A percentile compares a stretch with the other conserved stretches of the same genome.
Evolutionary conservation across 2,888 invertebrate species (phyloP).

Genomic region (Antheraea yamamai): DNA sequence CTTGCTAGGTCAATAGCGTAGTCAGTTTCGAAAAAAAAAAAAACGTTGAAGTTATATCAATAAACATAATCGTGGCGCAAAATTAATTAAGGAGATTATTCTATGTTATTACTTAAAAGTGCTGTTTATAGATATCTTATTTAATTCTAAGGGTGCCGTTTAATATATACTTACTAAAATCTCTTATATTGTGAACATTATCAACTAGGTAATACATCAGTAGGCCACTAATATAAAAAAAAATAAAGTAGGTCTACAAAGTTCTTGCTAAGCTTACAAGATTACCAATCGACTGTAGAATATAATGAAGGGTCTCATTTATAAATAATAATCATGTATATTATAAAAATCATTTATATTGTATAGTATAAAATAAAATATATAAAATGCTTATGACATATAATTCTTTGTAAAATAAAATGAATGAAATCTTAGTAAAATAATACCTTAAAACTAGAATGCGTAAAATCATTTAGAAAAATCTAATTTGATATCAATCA

Average conservation of each 20-base stretch:
- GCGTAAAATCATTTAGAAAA: conserved; percentile 2
- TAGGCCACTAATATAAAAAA: background rate
- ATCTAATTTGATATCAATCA: conserved; percentile 3
- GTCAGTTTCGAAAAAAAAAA: too few relatives aligned
- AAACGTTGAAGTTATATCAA: too few relatives aligned
- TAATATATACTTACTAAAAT: background rate
- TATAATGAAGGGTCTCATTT: background rate
- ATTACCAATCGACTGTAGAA: background rate
- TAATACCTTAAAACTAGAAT: conserved; percentile 32
- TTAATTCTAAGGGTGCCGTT: background rate
- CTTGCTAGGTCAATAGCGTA: too few relatives aligned
- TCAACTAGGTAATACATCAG: background rate
- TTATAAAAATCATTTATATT: background rate
- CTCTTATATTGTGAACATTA: background rate
- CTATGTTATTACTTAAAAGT: background rate
- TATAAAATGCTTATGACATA: conserved; percentile 16
- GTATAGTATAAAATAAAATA: conserved; percentile 16
- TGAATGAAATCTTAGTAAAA: conserved; percentile 35
- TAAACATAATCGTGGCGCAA: too few relatives aligned
- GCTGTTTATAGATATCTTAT: background rate
- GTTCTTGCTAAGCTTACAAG: background rate
- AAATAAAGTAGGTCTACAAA: background rate
- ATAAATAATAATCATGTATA: background rate
- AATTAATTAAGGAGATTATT: background rate
- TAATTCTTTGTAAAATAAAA: conserved; percentile 29